A percentile compares a stretch with the other conserved stretches of the same genome.
Evolutionary conservation across 2,888 invertebrate genomes (phyloP).

Genomic region (Pantelozetes paolii): DNA sequence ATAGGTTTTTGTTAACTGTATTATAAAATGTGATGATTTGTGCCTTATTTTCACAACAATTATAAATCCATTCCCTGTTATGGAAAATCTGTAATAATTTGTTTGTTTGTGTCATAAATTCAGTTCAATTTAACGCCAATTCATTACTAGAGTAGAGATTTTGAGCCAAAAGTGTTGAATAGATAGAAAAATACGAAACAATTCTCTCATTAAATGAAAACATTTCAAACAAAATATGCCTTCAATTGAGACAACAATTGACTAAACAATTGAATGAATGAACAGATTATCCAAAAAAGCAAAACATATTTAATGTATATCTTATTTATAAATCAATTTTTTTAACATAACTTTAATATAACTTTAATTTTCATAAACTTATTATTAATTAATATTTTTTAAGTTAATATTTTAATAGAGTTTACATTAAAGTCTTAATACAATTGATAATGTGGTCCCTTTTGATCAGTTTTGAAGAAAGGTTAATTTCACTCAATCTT

Average conservation of each 20-base stretch:
- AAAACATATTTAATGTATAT: conserved; percentile 15
- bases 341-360: conserved; percentile 6
- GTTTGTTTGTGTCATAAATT: conserved; percentile 10
- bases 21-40: conserved; percentile 32
- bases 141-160: neutral
- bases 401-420: conserved; percentile 36
- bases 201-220: neutral
- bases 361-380: conserved; percentile 31
- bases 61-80: conserved; percentile 9
- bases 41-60: conserved; percentile 24
- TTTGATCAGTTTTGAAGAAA: conserved; percentile 27
- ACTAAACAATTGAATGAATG: no score
- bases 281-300: neutral
- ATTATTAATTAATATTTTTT: conserved; percentile 27
- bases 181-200: neutral
- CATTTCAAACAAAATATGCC: no score
- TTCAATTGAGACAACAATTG: no score
- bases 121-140: neutral
- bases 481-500: neutral
- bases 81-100: neutral
- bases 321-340: conserved; percentile 8
- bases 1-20: conserved; percentile 18
- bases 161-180: conserved; percentile 15
- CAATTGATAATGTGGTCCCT: conserved; percentile 35
- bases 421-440: conserved; percentile 36